Base-by-base conservation (phyloP, 2,888 invertebrate genomes). In the Daptonema setosum region DNA sequence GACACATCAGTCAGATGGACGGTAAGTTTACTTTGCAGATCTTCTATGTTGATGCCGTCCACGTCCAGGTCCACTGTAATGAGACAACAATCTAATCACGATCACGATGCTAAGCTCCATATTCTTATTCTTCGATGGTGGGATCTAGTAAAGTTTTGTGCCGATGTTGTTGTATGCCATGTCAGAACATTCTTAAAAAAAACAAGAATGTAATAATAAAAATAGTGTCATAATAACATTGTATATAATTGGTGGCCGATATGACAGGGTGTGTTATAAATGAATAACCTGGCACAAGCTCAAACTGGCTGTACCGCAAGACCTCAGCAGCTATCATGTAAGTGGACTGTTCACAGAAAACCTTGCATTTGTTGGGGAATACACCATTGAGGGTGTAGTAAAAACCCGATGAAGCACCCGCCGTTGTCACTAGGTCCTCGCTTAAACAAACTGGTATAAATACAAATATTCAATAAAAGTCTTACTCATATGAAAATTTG, bases 331-430 rank as follows among this genome's bases (percentile, higher is more conserved):
- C 80, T 59, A 78, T 75, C 75, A 80, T 80, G 62, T 80, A 81
- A 1, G 80, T 78, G 20, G 77, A 78, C 66, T 80, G 79, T 64
- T 81, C 81, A 14, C 80, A 77, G 67, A 80, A 80, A 54, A 80
- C 75, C 14, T 75, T 69, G 1, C 77, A 77, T 26, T 56, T 56
- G 22, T 61, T 29, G 8, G 61, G 61, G 29, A 61, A 61, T 54
- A 61, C 45, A 30, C 55, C 56, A n/a, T 76, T 75, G 8, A 79
- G 62, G 50, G 78, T 66, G 45, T 79, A 63, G 63, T 78, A 77
- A 1, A 80, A 64, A 0, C 80, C 80, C 60, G 79, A 77, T 0
- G 78, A 75, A 2, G 81, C 80, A 0, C 80, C 80, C 35, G 77
- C 75, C 1, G 79, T 80, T 22, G 79, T 67, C 55, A 80, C 72